Evolutionary conservation across 2,888 invertebrate genomes (phyloP).

Genomic region (Meghimatium bilineatum): DNA sequence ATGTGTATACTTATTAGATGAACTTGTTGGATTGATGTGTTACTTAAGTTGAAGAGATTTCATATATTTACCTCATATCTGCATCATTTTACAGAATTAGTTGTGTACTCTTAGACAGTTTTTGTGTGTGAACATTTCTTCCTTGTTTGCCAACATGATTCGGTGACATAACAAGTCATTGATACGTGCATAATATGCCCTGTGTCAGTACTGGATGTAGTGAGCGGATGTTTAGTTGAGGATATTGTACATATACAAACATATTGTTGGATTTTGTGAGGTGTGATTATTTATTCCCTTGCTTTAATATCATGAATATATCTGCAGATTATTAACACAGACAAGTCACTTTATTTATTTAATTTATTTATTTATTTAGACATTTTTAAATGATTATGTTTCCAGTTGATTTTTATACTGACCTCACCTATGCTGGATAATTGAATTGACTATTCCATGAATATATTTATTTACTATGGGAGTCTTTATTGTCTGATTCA

Average conservation of each 20-base stretch:
- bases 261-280: background rate
- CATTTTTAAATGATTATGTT: conserved; percentile 13
- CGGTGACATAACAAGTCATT: too few relatives aligned
- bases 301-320: conserved; percentile 15
- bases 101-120: background rate
- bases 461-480: background rate
- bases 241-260: too few relatives aligned
- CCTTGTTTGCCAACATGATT: too few relatives aligned
- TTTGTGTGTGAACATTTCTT: too few relatives aligned
- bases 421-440: conserved; percentile 16
- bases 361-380: conserved; percentile 19
- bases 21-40: background rate
- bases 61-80: conserved; percentile 14
- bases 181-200: too few relatives aligned
- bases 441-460: conserved; percentile 4
- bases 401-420: conserved; percentile 17
- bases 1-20: background rate
- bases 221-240: too few relatives aligned
- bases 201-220: too few relatives aligned
- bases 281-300: conserved; percentile 12
- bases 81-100: conserved; percentile 9
- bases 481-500: background rate
- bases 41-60: conserved; percentile 18
- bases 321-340: conserved; percentile 16
- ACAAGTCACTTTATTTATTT: conserved; percentile 1